Conservation (phyloP, 2,797 vertebrate genomes). For the Cheirogaleus major region DNA sequence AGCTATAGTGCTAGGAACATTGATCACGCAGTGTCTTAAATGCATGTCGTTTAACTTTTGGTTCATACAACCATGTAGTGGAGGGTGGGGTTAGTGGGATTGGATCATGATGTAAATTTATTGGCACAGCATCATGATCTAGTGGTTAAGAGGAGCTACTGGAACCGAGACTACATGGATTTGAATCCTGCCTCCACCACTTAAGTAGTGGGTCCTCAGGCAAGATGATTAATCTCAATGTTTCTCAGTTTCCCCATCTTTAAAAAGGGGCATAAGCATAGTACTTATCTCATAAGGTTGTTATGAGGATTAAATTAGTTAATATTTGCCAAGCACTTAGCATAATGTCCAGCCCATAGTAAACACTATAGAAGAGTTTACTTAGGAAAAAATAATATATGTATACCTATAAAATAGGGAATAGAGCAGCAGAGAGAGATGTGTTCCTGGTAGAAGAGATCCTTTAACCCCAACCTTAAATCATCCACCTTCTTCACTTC, state of each 20-base stretch:
- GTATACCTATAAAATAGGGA: background rate
- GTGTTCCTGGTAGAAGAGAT: background rate
- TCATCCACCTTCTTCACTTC: background rate
- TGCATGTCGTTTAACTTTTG: background rate
- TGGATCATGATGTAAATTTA: background rate
- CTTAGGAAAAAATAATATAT: background rate
- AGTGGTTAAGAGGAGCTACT: background rate
- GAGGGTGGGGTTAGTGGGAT: background rate
- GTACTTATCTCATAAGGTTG: background rate
- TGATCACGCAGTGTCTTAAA: background rate
- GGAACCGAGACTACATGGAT: background rate
- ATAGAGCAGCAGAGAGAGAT: background rate
- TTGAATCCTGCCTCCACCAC: background rate
- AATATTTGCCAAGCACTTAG: background rate
- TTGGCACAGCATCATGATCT: background rate
- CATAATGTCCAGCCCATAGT: background rate
- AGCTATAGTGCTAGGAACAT: background rate
- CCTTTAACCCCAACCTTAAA: background rate
- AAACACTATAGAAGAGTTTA: background rate
- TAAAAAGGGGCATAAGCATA: background rate
- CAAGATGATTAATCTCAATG: background rate
- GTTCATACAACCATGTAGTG: background rate
- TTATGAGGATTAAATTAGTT: slow-evolving; percentile 26
- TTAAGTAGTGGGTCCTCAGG: background rate
- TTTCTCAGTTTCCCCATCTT: background rate